These are phyloP conservation scores for Diarsia brunnea DNA, from an alignment of 2,888 invertebrate genomes.

Conservation along the genomic window DNA sequence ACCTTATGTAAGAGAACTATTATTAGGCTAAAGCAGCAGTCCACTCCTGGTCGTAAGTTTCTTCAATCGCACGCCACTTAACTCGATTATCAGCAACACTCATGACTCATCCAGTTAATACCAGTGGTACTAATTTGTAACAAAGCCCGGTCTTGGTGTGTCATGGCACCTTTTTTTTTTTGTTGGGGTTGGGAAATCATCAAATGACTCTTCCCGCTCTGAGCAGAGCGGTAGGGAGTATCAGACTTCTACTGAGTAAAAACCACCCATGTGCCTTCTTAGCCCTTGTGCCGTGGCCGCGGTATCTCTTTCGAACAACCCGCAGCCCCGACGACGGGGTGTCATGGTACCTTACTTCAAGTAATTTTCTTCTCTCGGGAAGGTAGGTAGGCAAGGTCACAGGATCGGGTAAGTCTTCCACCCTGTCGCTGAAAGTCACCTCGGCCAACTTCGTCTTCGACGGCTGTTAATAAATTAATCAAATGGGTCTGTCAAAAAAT, in stretches of 20 bases:
- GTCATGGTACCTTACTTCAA: constrained; percentile 75
- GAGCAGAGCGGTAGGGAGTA: no score
- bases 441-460: constrained; percentile 85
- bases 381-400: constrained; percentile 75
- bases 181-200: no score
- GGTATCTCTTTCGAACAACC: no score
- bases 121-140: background rate
- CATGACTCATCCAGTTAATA: background rate
- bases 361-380: constrained; percentile 83
- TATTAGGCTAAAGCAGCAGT: background rate
- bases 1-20: background rate
- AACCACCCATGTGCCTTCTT: no score
- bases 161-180: no score
- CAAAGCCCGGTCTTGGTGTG: background rate
- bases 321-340: no score
- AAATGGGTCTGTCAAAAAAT: background rate
- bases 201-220: no score
- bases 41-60: background rate
- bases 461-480: constrained; percentile 73
- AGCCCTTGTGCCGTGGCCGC: no score
- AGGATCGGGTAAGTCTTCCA: constrained; percentile 85
- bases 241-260: no score
- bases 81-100: background rate
- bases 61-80: background rate
- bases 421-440: constrained; percentile 83